Base-by-base conservation (phyloP, 2,888 invertebrate species). In the Mactromeris polynyma region DNA sequence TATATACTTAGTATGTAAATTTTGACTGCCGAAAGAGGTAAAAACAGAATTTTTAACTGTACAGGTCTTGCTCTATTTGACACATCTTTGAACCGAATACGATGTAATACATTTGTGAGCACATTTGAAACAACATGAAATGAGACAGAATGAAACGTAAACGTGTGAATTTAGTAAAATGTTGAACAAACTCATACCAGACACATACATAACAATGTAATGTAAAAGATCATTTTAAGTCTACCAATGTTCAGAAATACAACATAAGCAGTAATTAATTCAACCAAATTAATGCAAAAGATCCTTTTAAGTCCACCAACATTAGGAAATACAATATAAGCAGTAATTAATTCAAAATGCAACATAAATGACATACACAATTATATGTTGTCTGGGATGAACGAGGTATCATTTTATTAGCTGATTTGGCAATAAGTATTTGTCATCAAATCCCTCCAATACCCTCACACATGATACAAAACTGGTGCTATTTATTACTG, bases 1-100 rank as follows among this genome's bases (percentile, higher is more conserved):
- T 36, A 36, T 26, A 73, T 73, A 73, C 36, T 73, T 73, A 36
- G 73, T 73, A 73, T 73, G 73, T 73, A 36, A 33, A 73, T 73
- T 73, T 33, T 73, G 73, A 73, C 73, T 17, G 73, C 73, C 73
- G 36, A 73, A 73, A 73, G 36, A 33, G 4, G 73, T 33, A 4
- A 33, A 73, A 19, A 73, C 19, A 73, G 14, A 1, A 26, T 73
- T 73, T 73, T 33, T 19, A 17, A 31, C 26, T 4, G 26, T 26
- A 64, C 58, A n/a, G 0, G 58, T 64, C 58, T 58, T 64, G 26
- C 58, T 64, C 58, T 26, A 64, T 9, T 64, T n/a, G 58, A 26
- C 26, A 64, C 26, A 64, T 58, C 2, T 58, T n/a, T n/a, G n/a
- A n/a, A n/a, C 58, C 7, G n/a, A 58, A 58, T n/a, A 58, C n/a